These are phyloP conservation scores for Chelonoidis abingdonii DNA, from an alignment of 2,113 vertebrate species.

Conservation along the genomic window DNA sequence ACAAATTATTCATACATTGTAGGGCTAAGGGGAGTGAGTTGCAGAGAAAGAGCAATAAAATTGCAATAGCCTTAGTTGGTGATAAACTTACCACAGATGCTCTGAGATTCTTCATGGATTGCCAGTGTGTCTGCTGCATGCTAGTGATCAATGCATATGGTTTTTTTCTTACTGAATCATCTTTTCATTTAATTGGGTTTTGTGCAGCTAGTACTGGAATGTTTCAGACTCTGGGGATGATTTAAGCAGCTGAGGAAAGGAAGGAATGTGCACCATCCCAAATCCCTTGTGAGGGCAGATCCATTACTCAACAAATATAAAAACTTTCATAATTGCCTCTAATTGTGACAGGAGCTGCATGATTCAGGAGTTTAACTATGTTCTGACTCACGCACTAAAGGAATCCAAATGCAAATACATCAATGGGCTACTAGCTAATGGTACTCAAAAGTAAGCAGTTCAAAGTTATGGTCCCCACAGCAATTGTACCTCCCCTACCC, in stretches of 20 bases:
- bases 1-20: not conserved
- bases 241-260: slow-evolving; percentile 39
- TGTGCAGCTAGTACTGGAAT: not conserved
- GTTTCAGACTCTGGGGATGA: slow-evolving; percentile 40
- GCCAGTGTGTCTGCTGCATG: slow-evolving; percentile 24
- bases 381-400: not conserved
- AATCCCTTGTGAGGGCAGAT: not conserved
- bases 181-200: slow-evolving; percentile 29
- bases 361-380: not conserved
- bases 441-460: not conserved
- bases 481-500: not conserved
- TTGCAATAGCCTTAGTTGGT: not conserved
- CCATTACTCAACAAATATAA: slow-evolving; percentile 43
- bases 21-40: not conserved
- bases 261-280: not conserved
- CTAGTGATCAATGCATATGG: slow-evolving; percentile 30
- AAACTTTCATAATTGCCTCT: slow-evolving; percentile 22
- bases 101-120: not conserved
- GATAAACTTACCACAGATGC: not conserved
- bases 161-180: slow-evolving; percentile 36
- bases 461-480: not conserved
- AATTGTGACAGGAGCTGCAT: not conserved
- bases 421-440: not conserved
- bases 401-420: not conserved
- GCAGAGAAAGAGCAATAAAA: not conserved